Base-by-base conservation (phyloP, 2,797 vertebrate species). In the Varecia variegata region DNA sequence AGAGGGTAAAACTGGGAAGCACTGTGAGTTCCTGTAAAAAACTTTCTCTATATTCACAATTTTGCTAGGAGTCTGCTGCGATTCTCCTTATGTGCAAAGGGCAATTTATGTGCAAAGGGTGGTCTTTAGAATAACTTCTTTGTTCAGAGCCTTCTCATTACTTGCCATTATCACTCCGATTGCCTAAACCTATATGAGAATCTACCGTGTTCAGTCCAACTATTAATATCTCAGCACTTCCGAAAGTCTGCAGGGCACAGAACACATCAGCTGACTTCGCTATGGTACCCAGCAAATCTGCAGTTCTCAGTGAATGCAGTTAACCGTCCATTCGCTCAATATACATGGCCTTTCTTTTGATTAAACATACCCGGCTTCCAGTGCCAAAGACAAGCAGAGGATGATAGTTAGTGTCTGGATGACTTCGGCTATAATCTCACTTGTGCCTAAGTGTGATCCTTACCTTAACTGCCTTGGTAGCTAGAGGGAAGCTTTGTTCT, bases 381-480 rank as follows among this genome's bases (percentile, higher is more conserved):
- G 5, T 25, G 58, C 40, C 58, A 54, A 47, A 96, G 65, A 79
- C 58, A 79, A 81, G 74, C 56, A 23, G 47, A 89, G 32, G 47
- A 47, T 47, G 38, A 67, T 23, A 40, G 56, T 77, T 88, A 96
- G 79, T 79, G 92, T 73, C 81, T 62, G 65, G n/a, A 73, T 82
- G 71, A 74, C 54, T 81, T 58, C 20, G 73, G n/a, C 40, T 11
- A 4, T 76, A 71, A 81, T 86, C 80, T 87, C 54, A 56, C 74
- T 92, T 85, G 84, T 54, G 52, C 90, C 40, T 2, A 40, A 67
- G 40, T 80, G 45, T 60, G 58, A 79, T 54, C 52, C 77, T 96
- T 90, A 71, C 91, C 70, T 83, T 93, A 92, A 96, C 45, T 92
- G 90, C 45, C 73, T 92, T 54, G 15, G 77, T 77, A 88, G 43